These are phyloP conservation scores for Lucinisca nassula DNA, from an alignment of 2,888 invertebrate species.

Conservation along the genomic window DNA sequence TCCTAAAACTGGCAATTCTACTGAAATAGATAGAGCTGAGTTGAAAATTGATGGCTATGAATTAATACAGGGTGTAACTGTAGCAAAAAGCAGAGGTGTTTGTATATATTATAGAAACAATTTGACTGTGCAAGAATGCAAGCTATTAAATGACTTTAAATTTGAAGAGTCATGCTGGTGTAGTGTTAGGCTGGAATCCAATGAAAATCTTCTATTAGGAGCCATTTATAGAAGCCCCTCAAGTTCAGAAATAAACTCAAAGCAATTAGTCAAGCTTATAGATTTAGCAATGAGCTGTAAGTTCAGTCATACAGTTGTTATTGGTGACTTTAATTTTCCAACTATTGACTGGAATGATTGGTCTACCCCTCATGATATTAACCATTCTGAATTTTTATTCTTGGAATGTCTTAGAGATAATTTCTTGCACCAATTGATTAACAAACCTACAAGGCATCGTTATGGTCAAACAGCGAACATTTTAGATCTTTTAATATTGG, in stretches of 20 bases:
- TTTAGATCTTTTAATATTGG: not conserved
- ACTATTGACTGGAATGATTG: not conserved
- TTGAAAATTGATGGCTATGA: too few relatives aligned
- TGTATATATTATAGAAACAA: not conserved
- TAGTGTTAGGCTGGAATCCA: not conserved
- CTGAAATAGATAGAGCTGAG: too few relatives aligned
- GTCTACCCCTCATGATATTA: not conserved
- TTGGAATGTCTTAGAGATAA: not conserved
- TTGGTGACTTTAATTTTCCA: not conserved
- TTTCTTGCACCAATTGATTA: not conserved
- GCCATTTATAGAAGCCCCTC: not conserved
- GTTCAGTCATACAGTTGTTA: not conserved
- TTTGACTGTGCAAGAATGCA: not conserved
- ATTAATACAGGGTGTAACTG: too few relatives aligned
- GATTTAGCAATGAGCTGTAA: not conserved
- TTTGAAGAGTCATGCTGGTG: not conserved
- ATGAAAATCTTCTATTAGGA: not conserved
- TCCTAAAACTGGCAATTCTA: too few relatives aligned
- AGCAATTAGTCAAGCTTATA: not conserved
- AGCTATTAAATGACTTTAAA: not conserved
- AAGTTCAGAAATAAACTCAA: not conserved
- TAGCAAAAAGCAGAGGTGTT: not conserved
- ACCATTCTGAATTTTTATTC: not conserved
- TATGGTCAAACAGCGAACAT: not conserved
- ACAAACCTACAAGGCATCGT: not conserved